Percentiles rank a stretch among this genome's conserved stretches.
phyloP scores from a whole-genome alignment of 2,113 vertebrate species.

The Saccopteryx bilineata region DNA sequence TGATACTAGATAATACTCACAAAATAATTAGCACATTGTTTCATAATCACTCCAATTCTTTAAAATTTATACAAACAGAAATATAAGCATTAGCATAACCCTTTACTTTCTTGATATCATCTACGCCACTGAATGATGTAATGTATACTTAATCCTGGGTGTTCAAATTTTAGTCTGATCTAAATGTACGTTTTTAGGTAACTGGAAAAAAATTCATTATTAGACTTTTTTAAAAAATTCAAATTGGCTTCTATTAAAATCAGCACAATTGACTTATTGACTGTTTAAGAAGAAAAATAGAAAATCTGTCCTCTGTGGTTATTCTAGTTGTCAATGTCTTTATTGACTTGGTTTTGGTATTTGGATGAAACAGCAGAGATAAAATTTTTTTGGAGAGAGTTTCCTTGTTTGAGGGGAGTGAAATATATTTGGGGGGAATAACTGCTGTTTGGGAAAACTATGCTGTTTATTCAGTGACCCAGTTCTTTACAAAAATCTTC shows the following conservation, averaged over 20 bases:
- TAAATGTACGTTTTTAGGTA: background rate
- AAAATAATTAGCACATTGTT: background rate
- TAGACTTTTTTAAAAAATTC: background rate
- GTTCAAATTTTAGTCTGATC: background rate
- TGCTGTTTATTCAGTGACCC: background rate
- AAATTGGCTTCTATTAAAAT: conserved; percentile 32
- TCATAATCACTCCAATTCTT: background rate
- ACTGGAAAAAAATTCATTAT: conserved; percentile 51
- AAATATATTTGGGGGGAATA: background rate
- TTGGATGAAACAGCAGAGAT: background rate
- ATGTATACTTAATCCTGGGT: background rate
- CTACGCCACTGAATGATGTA: background rate
- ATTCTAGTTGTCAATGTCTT: background rate
- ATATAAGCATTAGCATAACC: background rate
- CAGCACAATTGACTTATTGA: conserved; percentile 41
- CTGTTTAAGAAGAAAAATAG: conserved; percentile 38
- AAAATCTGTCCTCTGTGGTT: background rate
- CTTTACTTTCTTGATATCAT: background rate
- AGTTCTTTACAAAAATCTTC: background rate
- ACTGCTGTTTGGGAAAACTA: background rate
- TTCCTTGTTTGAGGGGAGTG: background rate
- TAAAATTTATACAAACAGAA: background rate
- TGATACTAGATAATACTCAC: background rate
- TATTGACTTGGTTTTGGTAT: background rate
- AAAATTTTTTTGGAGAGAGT: background rate